These are phyloP conservation scores for Diphyllodes magnificus DNA, from an alignment of 2,113 vertebrate species.

Conservation along the genomic window DNA sequence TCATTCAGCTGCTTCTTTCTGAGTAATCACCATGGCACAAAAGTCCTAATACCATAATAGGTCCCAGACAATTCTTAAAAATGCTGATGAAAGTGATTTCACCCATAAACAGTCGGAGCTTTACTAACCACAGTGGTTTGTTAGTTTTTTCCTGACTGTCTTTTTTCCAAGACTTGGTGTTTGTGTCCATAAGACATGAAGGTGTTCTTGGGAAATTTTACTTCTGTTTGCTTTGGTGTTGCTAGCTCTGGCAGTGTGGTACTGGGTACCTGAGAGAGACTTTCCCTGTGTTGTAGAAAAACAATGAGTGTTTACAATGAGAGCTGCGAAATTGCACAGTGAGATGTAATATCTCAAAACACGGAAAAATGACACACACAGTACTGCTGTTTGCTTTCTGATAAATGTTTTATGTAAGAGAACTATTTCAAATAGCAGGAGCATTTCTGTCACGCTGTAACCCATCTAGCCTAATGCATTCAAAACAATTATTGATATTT, in stretches of 20 bases:
- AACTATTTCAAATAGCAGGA: not conserved
- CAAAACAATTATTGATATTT: not conserved
- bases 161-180: not conserved
- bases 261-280: not conserved
- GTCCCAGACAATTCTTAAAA: not conserved
- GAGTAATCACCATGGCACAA: not conserved
- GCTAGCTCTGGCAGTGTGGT: not conserved
- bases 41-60: not conserved
- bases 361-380: not conserved
- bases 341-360: not conserved
- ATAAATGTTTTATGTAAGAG: not conserved
- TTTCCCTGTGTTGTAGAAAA: not conserved
- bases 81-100: not conserved
- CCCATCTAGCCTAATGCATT: not conserved
- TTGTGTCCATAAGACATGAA: not conserved
- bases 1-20: not conserved
- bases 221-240: not conserved
- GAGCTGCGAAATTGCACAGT: not conserved
- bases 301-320: not conserved
- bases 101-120: not conserved
- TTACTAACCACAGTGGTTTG: not conserved
- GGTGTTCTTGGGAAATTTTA: not conserved
- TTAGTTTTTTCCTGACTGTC: not conserved
- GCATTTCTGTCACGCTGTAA: not conserved
- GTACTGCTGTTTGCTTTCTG: not conserved